Evolutionary conservation across 2,113 vertebrate species (phyloP), one percentile per base, ranked within the genome.

Genomic region (Rhea americana): DNA sequence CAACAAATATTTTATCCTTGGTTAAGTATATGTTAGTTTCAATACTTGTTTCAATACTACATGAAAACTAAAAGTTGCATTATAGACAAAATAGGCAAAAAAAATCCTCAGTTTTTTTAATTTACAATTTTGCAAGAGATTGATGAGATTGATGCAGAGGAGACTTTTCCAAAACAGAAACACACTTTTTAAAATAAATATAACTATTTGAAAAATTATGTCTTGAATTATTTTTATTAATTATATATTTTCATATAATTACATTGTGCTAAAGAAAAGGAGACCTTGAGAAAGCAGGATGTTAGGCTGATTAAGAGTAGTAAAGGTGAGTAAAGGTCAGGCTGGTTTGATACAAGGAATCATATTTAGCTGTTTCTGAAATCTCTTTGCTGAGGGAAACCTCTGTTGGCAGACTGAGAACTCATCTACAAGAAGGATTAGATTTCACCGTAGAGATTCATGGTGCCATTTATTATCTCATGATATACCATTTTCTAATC

Each of bases 381-480:
- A 47, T 48, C 12, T 71, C 58, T 89, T 93, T 85, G 83, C 73
- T 3, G 15, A 85, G 35, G 56, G 47, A 45, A 90, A 61, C 41
- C 13, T 65, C 15, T 72, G 39, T 50, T 89, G 80, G 18, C 68
- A 74, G 82, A 76, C 68, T 89, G 61, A 87, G 50, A 92, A 83
- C 28, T 91, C 82, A 92, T 90, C 80, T 92, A 41, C 65, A 93
- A 85, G 92, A 96, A 93, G 74, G 71, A 96, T 96, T 93, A 92
- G 48, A 56, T 45, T 95, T 94, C 82, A 48, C 56, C 72, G 55
- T 56, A 86, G 87, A 89, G 43, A 85, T 83, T 94, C 76, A 66
- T 73, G 37, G 48, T 87, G 66, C 63, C 85, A 93, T 95, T 95
- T 90, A 93, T 92, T 95, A 92, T 93, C 65, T 87, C 78, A 66